A percentile compares a stretch with the other conserved stretches of the same genome.
Conservation (phyloP, 2,888 invertebrate genomes). For the Iphiclides podalirius region DNA sequence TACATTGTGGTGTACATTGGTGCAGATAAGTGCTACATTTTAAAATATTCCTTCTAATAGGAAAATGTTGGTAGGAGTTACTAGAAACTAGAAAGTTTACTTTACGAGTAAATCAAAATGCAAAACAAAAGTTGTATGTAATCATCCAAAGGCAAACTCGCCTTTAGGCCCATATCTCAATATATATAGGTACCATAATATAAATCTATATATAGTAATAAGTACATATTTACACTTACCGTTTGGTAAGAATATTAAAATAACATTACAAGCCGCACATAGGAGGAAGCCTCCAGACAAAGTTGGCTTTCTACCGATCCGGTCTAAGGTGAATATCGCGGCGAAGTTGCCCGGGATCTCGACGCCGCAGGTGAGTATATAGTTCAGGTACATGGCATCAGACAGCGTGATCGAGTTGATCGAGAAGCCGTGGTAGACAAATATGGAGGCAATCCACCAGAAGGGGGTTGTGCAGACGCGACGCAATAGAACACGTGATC, state of each 20-base stretch:
- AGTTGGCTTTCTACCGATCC: constrained; percentile 81
- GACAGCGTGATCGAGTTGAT: constrained; percentile 87
- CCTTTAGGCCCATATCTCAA: too few species aligned
- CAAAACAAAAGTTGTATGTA: too few species aligned
- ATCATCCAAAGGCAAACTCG: too few species aligned
- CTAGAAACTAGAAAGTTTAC: too few species aligned
- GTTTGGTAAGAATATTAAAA: constrained; percentile 69
- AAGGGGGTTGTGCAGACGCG: constrained; percentile 84
- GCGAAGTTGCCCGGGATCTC: constrained; percentile 86
- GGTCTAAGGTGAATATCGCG: constrained; percentile 81
- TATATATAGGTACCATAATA: too few species aligned
- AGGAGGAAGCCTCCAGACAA: constrained; percentile 80
- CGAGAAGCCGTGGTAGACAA: constrained; percentile 89
- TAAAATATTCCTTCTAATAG: too few species aligned
- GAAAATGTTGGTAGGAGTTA: too few species aligned
- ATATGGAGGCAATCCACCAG: constrained; percentile 89
- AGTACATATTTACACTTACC: too few species aligned
- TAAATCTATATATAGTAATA: too few species aligned
- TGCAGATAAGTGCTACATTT: too few species aligned
- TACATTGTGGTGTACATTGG: too few species aligned
- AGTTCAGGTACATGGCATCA: constrained; percentile 88
- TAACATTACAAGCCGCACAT: constrained; percentile 73
- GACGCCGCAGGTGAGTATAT: constrained; percentile 80
- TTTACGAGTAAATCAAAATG: too few species aligned
- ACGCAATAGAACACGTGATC: constrained; percentile 70